A percentile compares a stretch with the other conserved stretches of the same genome.
phyloP scores from a whole-genome alignment of 2,797 vertebrate species.

The Aulostomus chinensis region DNA sequence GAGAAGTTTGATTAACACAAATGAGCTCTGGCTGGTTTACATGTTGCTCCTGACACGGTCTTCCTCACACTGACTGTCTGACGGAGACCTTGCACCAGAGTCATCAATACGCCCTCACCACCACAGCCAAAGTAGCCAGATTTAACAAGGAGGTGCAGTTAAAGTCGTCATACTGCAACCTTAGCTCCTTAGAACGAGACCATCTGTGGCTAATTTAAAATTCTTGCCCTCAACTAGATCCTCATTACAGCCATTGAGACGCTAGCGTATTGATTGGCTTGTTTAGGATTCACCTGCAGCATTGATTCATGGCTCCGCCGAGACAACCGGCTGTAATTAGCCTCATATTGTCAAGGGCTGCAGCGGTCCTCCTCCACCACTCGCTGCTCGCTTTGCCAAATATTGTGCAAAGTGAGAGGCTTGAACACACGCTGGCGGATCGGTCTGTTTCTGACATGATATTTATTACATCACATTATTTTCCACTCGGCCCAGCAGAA shows the following conservation, averaged over 20 bases:
- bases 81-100: neutral
- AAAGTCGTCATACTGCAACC: too few species aligned
- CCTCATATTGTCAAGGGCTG: constrained; percentile 41
- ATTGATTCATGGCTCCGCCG: constrained; percentile 57
- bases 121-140: constrained; percentile 24
- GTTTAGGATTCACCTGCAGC: constrained; percentile 51
- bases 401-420: constrained; percentile 31
- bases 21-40: constrained; percentile 47
- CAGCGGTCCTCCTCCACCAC: neutral
- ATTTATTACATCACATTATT: constrained; percentile 72
- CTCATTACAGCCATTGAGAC: constrained; percentile 55
- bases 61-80: constrained; percentile 20
- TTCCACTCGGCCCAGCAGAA: constrained; percentile 66
- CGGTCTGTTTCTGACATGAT: constrained; percentile 52
- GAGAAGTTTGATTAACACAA: constrained; percentile 78
- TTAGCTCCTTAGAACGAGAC: constrained; percentile 16
- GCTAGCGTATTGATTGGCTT: constrained; percentile 55
- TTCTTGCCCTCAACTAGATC: constrained; percentile 20
- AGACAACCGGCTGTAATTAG: constrained; percentile 63
- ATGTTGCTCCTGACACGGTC: constrained; percentile 41
- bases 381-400: constrained; percentile 5
- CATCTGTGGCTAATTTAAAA: constrained; percentile 34
- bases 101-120: constrained; percentile 47
- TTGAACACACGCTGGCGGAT: constrained; percentile 1
- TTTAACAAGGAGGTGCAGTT: too few species aligned